phyloP scores from a whole-genome alignment of 2,888 invertebrate genomes.

The Ligdia adustata region DNA sequence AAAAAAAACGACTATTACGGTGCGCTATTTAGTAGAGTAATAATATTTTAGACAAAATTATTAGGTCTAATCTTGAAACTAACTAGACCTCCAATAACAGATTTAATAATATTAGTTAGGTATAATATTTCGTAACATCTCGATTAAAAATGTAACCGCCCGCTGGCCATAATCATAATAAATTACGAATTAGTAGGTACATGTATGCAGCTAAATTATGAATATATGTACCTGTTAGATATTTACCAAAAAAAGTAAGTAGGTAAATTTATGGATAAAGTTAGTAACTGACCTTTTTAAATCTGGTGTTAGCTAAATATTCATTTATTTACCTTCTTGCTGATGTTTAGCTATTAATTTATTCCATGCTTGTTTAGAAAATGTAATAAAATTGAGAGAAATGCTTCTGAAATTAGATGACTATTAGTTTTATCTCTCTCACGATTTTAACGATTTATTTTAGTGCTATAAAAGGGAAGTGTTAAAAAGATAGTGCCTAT shows the following conservation, averaged over 20 bases:
- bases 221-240: constrained; percentile 2
- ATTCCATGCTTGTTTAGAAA: constrained; percentile 17
- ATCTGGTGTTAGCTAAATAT: background rate
- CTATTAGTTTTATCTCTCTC: constrained; percentile 1
- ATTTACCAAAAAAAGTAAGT: constrained; percentile 2
- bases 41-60: no score
- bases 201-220: constrained; percentile 2
- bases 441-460: constrained; percentile 16
- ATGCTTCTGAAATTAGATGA: constrained; percentile 14
- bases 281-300: background rate
- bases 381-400: constrained; percentile 14
- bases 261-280: constrained; percentile 18
- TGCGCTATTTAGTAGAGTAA: no score
- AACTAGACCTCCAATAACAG: no score
- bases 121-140: background rate
- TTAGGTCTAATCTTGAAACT: no score
- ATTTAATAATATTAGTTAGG: no score
- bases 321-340: no score
- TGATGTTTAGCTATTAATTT: no score
- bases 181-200: no score
- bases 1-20: no score
- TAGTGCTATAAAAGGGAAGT: constrained; percentile 17
- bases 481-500: constrained; percentile 21
- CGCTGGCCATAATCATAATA: background rate
- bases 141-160: constrained; percentile 2